A percentile compares a stretch with the other conserved stretches of the same genome.
These are phyloP conservation scores for Xiphophorus birchmanni DNA, from an alignment of 2,797 vertebrate species.

Conservation along the genomic window DNA sequence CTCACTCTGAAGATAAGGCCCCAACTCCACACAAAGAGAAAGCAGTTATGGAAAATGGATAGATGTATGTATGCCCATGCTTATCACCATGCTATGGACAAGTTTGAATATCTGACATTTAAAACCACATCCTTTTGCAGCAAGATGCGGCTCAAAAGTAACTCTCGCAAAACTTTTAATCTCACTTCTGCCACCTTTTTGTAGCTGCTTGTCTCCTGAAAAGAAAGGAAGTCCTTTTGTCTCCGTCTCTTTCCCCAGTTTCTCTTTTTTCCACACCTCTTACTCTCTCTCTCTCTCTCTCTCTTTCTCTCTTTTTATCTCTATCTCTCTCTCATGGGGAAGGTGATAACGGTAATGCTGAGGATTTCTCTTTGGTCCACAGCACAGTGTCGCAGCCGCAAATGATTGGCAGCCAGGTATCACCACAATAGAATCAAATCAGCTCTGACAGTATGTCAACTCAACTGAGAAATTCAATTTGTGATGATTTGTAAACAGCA, in stretches of 20 bases:
- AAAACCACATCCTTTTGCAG: not conserved
- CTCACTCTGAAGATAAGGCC: not conserved
- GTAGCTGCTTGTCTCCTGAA: constrained; percentile 19
- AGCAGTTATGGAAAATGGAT: not conserved
- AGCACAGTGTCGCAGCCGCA: constrained; percentile 55
- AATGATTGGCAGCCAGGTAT: constrained; percentile 73
- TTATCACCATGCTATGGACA: not conserved
- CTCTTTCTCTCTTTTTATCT: constrained; percentile 1
- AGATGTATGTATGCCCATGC: not conserved
- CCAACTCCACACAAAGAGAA: not conserved
- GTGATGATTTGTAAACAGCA: constrained; percentile 73
- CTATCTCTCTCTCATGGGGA: constrained; percentile 11
- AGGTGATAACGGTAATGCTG: constrained; percentile 74
- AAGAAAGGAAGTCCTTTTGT: constrained; percentile 1
- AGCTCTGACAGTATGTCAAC: constrained; percentile 66
- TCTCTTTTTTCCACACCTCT: not conserved
- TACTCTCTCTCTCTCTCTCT: not conserved
- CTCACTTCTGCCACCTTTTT: constrained; percentile 24
- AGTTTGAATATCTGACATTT: not conserved
- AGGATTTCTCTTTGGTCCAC: constrained; percentile 64
- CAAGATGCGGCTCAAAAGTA: constrained; percentile 15
- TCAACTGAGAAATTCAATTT: constrained; percentile 73
- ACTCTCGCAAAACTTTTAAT: constrained; percentile 38
- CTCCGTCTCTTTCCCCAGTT: constrained; percentile 1
- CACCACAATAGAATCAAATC: constrained; percentile 68